Conservation (phyloP, 2,113 vertebrate species). For the Phrynosoma platyrhinos region DNA sequence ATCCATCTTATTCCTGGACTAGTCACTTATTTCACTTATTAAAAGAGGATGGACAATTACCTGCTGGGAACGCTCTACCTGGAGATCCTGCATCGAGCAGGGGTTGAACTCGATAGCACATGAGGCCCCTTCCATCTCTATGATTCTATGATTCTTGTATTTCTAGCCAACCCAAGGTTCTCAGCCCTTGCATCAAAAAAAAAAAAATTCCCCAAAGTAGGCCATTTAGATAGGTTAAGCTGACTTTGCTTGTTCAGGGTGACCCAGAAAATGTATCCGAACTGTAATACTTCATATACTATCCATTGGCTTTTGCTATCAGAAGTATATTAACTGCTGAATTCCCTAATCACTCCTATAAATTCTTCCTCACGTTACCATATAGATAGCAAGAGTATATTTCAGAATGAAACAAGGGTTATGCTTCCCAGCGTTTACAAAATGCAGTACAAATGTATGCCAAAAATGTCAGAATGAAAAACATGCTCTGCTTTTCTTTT, state of each 20-base stretch:
- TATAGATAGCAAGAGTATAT: background rate
- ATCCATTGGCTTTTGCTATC: background rate
- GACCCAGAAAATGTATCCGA: background rate
- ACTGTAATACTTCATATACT: background rate
- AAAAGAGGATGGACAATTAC: too few species aligned
- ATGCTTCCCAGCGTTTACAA: background rate
- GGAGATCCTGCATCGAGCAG: too few species aligned
- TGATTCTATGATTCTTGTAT: too few species aligned
- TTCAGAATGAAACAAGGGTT: slow-evolving; percentile 5
- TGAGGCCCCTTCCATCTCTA: too few species aligned
- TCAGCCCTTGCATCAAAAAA: too few species aligned
- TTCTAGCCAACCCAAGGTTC: too few species aligned
- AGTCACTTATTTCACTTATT: too few species aligned
- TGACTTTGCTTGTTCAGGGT: background rate
- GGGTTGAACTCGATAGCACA: too few species aligned
- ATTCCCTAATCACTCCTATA: slow-evolving; percentile 1
- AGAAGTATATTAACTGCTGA: background rate
- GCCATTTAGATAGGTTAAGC: background rate
- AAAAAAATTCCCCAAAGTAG: too few species aligned
- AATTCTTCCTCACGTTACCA: background rate
- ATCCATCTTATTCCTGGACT: too few species aligned
- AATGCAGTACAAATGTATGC: background rate
- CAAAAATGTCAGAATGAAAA: slow-evolving; percentile 30
- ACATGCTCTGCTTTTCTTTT: background rate
- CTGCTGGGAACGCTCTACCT: too few species aligned